phyloP scores from a whole-genome alignment of 2,888 invertebrate species.

The Synanthedon formicaeformis region DNA sequence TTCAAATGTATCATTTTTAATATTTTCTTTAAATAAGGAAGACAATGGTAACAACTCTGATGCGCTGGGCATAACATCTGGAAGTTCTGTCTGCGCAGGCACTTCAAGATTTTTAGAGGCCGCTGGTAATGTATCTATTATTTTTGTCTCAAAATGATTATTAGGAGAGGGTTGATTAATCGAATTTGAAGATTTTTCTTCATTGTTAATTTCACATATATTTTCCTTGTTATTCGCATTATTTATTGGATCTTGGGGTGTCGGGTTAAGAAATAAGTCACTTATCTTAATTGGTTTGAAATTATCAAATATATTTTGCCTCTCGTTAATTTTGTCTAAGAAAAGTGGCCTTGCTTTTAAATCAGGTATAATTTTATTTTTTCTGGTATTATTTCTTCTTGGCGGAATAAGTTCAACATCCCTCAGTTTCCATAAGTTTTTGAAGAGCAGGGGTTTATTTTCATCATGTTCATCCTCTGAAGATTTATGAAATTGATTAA shows the following conservation, averaged over 20 bases:
- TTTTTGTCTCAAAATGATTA: background rate
- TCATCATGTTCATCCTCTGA: background rate
- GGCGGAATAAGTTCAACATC: constrained; percentile 27
- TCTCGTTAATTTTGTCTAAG: background rate
- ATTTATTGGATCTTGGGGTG: background rate
- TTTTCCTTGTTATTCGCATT: background rate
- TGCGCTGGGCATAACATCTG: background rate
- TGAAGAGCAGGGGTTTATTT: constrained; percentile 14
- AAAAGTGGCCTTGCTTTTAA: background rate
- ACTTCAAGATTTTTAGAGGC: background rate
- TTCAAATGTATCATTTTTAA: no score
- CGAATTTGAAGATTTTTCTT: background rate
- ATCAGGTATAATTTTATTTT: background rate
- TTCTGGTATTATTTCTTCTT: constrained; percentile 4
- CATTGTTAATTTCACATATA: background rate
- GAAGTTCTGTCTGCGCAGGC: background rate
- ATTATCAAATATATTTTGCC: background rate
- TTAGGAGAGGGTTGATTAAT: background rate
- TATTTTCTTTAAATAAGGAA: no score
- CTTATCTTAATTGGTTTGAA: background rate
- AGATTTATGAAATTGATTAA: background rate
- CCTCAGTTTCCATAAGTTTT: constrained; percentile 31
- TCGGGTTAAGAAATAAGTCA: background rate
- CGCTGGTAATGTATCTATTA: background rate
- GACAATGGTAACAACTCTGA: background rate